A percentile compares a stretch with the other conserved stretches of the same genome.
Conservation (phyloP, 2,797 vertebrate genomes). For the Cottoperca gobio region DNA sequence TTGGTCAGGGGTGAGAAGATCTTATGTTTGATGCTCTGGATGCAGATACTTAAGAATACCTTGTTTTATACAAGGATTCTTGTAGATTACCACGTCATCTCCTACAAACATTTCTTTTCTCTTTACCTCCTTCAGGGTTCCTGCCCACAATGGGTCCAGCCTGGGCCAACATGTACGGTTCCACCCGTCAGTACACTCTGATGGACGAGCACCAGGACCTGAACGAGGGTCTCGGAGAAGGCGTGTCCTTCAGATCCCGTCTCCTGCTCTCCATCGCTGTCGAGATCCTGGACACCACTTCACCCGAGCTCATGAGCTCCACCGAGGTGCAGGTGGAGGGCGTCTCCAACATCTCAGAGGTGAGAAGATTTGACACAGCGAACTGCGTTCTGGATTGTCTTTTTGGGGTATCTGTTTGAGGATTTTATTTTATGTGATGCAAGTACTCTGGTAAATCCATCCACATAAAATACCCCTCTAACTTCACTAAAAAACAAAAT, state of each 20-base stretch:
- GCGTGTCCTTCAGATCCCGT: constrained; percentile 96
- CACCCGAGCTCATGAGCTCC: constrained; percentile 90
- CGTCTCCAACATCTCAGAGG: constrained; percentile 90
- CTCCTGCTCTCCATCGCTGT: constrained; percentile 92
- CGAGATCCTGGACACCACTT: constrained; percentile 94
- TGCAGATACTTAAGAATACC: background rate
- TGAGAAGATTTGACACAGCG: constrained; percentile 65
- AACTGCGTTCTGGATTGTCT: background rate
- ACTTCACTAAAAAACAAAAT: background rate
- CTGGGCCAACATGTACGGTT: constrained; percentile 99
- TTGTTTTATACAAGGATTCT: background rate
- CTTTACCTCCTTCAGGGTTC: constrained; percentile 88
- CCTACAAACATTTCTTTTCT: background rate
- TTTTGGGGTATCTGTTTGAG: background rate
- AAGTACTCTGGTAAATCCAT: background rate
- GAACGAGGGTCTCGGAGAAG: constrained; percentile 96
- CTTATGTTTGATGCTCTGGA: background rate
- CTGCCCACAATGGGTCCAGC: constrained; percentile 94
- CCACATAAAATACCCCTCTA: background rate
- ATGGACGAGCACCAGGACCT: constrained; percentile 98
- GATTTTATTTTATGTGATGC: background rate
- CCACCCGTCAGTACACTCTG: constrained; percentile 94
- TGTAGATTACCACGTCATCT: background rate
- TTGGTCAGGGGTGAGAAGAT: background rate
- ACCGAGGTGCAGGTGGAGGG: constrained; percentile 92